Base-by-base conservation (phyloP, 2,797 vertebrate species). In the Gastrophryne carolinensis region DNA sequence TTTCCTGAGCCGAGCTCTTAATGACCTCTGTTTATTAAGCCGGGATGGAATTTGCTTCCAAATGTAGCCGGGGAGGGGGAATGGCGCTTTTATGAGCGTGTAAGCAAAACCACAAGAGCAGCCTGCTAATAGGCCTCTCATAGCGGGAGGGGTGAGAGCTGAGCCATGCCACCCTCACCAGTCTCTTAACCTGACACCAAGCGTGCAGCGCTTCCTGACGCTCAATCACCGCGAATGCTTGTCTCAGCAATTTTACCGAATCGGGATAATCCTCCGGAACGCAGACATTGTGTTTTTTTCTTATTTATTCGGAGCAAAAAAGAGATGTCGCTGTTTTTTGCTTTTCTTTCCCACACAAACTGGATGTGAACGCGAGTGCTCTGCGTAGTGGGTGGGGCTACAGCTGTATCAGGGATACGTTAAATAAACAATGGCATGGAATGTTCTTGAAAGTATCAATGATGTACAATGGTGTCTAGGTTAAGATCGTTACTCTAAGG, bases 1-100 rank as follows among this genome's bases (percentile, higher is more conserved):
- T 82, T 83, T 83, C 58, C 39, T 79, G 15, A 80, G 54, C 58
- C 78, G 17, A 77, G 77, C 73, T 50, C 82, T 84, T 84, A 82
- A 81, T 81, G 52, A n/a, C 75, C 49, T 17, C 7, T 8, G 13
- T 83, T 83, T 87, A 83, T 65, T 81, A 81, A 81, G 68, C 4
- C 0, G 49, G 37, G 27, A 3, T 85, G 74, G 44, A 83, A 53
- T 21, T 62, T 52, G 69, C 57, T 49, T 72, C 71, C 44, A 53
- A 63, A 73, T 53, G 58, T 50, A 37, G 32, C 13, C 23, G n/a
- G 37, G 39, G 56, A 71, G 58, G 58, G 34, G 44, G 58, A 27
- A 24, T 23, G 49, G 61, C 10, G 19, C 58, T 53, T 73, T 73
- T 73, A 73, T 37, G 60, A 41, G 60, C 58, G 15, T 63, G 70